These are phyloP conservation scores for Zaprionus inermis DNA, from an alignment of 1,140 invertebrate genomes.

Conservation along the genomic window DNA sequence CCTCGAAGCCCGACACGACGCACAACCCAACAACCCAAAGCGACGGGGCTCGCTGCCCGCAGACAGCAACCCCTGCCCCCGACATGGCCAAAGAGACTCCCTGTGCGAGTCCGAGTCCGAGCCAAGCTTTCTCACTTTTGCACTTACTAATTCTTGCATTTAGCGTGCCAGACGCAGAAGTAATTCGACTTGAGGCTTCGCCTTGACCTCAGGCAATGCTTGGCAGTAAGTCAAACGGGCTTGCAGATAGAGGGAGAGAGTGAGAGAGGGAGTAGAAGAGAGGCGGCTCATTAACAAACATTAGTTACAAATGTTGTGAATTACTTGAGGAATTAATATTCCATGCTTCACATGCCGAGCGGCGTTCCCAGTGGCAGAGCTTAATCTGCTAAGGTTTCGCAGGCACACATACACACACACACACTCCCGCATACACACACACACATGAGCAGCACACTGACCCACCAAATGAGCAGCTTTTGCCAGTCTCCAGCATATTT, in stretches of 20 bases:
- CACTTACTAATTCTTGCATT: constrained; percentile 72
- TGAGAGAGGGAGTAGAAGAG: constrained; percentile 3
- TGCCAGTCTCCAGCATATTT: constrained; percentile 43
- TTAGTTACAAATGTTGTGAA: constrained; percentile 83
- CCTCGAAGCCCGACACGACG: neutral
- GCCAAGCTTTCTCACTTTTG: constrained; percentile 64
- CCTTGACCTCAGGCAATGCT: constrained; percentile 67
- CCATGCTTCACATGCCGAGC: constrained; percentile 64
- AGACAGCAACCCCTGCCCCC: neutral
- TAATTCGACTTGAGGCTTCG: constrained; percentile 49
- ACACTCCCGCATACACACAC: constrained; percentile 18
- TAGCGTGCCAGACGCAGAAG: constrained; percentile 59
- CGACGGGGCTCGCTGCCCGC: no score
- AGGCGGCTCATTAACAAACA: constrained; percentile 79
- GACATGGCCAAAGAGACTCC: neutral
- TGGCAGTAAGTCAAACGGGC: constrained; percentile 41
- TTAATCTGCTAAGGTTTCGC: constrained; percentile 59
- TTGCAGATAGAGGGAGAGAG: constrained; percentile 10
- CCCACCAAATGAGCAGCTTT: constrained; percentile 23
- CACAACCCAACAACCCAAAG: neutral
- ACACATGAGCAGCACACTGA: neutral
- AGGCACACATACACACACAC: constrained; percentile 11
- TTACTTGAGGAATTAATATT: constrained; percentile 83
- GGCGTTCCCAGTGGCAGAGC: constrained; percentile 32
- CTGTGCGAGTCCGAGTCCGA: neutral